Base-by-base conservation (phyloP, 2,888 invertebrate species). In the Scrobipalpa costella region DNA sequence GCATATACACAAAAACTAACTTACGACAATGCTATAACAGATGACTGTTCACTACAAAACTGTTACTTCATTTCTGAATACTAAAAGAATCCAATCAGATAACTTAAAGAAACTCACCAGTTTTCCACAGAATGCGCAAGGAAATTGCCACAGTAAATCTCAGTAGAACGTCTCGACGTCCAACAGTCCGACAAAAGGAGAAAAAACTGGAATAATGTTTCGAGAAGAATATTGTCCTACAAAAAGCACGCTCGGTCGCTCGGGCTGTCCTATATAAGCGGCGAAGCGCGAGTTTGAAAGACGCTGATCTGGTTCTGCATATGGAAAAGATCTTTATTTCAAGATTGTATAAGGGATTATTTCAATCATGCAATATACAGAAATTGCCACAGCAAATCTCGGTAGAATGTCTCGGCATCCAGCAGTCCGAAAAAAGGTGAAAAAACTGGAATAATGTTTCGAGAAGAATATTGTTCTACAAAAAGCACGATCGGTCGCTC, bases 81-180 rank as follows among this genome's bases (percentile, higher is more conserved):
- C n/a, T 33, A 11, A 27, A 33, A 13, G 55, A 27, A 57, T 36
- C 57, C 57, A 57, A 57, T 57, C 57, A 33, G 57, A 27, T 33
- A 57, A 36, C 17, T 57, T 57, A 57, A 57, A 57, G 57, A 57
- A 57, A 57, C n/a, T 17, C 36, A n/a, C 33, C 33, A 36, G 13
- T 33, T 57, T 36, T 57, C 38, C 36, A 15, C 7, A 5, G 36
- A 57, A 1, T 6, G 27, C 7, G 15, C 27, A 27, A 40, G 59
- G 44, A 59, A 59, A 59, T 59, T 44, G 59, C 44, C 44, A 38
- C 15, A 44, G 44, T 59, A 59, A 59, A 59, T 59, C 57, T 57
- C n/a, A 0, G 15, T 21, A 13, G 19, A 38, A 27, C 55, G 38
- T 57, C 57, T 57, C 38, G 38, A 57, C 33, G 34, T 11, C 57